A percentile compares a stretch with the other conserved stretches of the same genome.
Conservation (phyloP, 2,113 vertebrate genomes). For the Lagopus leucura region DNA sequence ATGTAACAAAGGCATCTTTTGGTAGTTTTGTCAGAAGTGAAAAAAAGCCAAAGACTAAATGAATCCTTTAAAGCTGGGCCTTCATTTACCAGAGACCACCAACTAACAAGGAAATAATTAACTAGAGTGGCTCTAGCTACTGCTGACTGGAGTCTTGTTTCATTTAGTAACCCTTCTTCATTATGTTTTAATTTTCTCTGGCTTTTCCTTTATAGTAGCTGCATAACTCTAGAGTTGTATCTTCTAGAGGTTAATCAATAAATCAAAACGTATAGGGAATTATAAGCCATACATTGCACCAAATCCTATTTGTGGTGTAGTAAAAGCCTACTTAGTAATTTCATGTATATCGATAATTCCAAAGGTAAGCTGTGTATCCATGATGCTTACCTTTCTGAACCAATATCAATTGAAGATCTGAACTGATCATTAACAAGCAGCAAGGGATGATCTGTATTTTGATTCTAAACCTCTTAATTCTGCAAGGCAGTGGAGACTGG, state of each 20-base stretch:
- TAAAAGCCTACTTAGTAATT: neutral
- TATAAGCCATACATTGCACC: fast-evolving
- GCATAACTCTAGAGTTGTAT: neutral
- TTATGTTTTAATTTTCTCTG: neutral
- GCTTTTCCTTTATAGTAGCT: neutral
- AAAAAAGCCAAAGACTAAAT: neutral
- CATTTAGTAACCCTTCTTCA: neutral
- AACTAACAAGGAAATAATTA: neutral
- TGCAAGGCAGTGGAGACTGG: neutral
- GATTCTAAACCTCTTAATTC: neutral
- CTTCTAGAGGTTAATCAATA: neutral
- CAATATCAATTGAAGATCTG: neutral
- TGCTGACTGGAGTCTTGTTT: neutral
- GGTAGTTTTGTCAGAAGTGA: neutral
- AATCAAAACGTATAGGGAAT: neutral
- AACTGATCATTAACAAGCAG: neutral
- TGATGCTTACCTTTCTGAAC: neutral
- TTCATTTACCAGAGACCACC: neutral
- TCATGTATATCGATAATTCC: neutral
- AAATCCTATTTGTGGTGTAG: neutral
- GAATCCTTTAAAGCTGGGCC: neutral
- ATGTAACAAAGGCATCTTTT: neutral
- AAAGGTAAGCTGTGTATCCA: neutral
- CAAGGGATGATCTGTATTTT: neutral
- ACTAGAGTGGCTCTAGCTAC: neutral